phyloP scores from a whole-genome alignment of 2,888 invertebrate genomes.

The Microctonus brassicae region DNA sequence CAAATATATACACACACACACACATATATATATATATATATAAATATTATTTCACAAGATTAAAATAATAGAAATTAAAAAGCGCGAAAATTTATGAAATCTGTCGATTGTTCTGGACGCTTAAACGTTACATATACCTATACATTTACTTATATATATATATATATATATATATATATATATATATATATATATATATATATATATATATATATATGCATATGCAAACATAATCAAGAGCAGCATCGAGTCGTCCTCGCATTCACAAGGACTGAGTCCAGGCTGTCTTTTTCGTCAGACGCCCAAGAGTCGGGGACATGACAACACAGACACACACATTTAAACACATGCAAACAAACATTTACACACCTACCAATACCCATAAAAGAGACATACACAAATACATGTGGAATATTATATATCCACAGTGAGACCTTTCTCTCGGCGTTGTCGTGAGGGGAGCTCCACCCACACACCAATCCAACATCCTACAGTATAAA shows the following conservation, averaged over 20 bases:
- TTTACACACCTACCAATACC: not conserved
- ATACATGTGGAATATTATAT: constrained; percentile 23
- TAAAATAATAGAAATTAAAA: too few relatives aligned
- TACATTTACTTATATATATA: too few relatives aligned
- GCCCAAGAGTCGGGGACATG: not conserved
- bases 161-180: too few relatives aligned
- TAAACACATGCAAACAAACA: not conserved
- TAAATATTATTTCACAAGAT: too few relatives aligned
- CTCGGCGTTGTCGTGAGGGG: constrained; percentile 27
- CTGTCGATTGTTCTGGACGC: too few relatives aligned
- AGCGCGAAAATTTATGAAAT: too few relatives aligned
- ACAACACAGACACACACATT: not conserved
- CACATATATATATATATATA: too few relatives aligned
- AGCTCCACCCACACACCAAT: constrained; percentile 36
- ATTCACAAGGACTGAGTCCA: not conserved
- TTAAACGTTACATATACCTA: too few relatives aligned
- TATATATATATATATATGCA: too few relatives aligned
- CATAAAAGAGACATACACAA: constrained; percentile 25
- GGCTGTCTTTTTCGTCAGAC: not conserved
- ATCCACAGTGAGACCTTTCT: constrained; percentile 36
- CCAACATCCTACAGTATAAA: constrained; percentile 3
- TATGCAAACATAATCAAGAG: too few relatives aligned
- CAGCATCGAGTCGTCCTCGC: not conserved
- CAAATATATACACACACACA: not conserved
- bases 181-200: too few relatives aligned